phyloP scores from a whole-genome alignment of 2,797 vertebrate species.

The Fistularia commersonii region DNA sequence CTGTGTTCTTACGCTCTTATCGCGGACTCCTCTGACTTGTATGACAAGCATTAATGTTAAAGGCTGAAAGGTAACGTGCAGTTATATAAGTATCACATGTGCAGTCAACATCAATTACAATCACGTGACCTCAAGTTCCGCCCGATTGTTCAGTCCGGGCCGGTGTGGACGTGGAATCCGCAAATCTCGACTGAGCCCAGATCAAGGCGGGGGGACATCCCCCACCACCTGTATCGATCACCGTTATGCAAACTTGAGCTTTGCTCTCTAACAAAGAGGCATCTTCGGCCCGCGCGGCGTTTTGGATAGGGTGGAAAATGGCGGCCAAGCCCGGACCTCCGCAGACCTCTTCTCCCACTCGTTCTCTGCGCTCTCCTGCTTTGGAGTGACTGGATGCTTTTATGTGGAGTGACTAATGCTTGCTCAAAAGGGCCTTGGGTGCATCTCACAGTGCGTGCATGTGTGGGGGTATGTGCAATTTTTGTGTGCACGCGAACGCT shows the following conservation, averaged over 20 bases:
- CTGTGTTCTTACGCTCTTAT: no score
- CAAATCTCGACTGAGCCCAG: slow-evolving; percentile 35
- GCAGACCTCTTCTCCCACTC: slow-evolving; percentile 61
- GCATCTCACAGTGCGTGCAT: slow-evolving; percentile 41
- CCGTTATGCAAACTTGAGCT: slow-evolving; percentile 43
- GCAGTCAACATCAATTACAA: slow-evolving; percentile 51
- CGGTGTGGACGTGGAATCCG: slow-evolving; percentile 24
- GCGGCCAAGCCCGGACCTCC: slow-evolving; percentile 57
- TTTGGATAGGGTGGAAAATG: slow-evolving; percentile 57
- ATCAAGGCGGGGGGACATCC: slow-evolving; percentile 42
- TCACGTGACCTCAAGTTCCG: slow-evolving; percentile 44
- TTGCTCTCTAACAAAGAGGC: slow-evolving; percentile 19
- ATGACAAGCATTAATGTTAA: slow-evolving; percentile 24
- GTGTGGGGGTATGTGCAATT: slow-evolving; percentile 19
- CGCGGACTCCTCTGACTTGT: slow-evolving; percentile 1
- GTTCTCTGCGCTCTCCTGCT: slow-evolving; percentile 55
- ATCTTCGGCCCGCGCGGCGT: slow-evolving; percentile 23
- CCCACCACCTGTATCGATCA: slow-evolving; percentile 52
- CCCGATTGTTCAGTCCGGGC: slow-evolving; percentile 32
- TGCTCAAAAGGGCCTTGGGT: slow-evolving; percentile 60
- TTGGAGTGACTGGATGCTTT: slow-evolving; percentile 64
- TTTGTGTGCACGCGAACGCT: slow-evolving; percentile 12
- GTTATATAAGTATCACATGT: slow-evolving; percentile 54
- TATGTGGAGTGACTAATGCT: slow-evolving; percentile 73
- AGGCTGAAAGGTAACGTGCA: slow-evolving; percentile 40